Conservation (phyloP, 2,797 vertebrate species). For the Oreochromis mossambicus region DNA sequence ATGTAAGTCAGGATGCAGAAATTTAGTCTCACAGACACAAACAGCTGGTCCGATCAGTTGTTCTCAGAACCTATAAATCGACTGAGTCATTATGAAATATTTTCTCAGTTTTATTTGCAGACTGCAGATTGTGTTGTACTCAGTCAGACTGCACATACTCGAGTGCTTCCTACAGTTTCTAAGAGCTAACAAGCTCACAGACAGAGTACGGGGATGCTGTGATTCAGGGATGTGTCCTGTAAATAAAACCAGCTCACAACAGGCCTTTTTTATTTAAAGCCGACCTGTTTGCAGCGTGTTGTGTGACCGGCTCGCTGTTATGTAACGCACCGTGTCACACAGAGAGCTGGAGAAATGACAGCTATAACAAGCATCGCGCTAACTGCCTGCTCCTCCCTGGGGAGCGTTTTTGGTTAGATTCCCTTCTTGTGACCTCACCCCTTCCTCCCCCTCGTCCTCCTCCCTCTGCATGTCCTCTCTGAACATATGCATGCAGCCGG, state of each 20-base stretch:
- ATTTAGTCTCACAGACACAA: background rate
- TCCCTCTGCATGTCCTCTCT: background rate
- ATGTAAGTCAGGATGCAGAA: background rate
- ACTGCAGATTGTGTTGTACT: background rate
- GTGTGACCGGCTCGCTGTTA: background rate
- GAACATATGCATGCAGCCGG: conserved; percentile 10
- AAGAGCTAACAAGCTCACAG: background rate
- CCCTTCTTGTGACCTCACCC: background rate
- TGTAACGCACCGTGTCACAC: background rate
- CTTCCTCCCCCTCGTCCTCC: background rate
- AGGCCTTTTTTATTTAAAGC: background rate
- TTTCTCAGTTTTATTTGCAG: background rate
- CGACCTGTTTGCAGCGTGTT: background rate
- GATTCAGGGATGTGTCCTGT: background rate
- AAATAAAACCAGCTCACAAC: background rate
- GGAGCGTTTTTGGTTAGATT: background rate
- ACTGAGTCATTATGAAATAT: background rate
- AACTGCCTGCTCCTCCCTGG: background rate
- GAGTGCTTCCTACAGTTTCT: background rate
- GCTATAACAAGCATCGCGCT: background rate
- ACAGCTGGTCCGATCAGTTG: background rate
- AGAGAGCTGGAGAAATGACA: background rate
- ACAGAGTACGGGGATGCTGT: background rate
- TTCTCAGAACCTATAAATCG: background rate
- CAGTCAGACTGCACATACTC: background rate